Base-by-base conservation (phyloP, 2,888 invertebrate genomes). In the Ethmia dodecea region DNA sequence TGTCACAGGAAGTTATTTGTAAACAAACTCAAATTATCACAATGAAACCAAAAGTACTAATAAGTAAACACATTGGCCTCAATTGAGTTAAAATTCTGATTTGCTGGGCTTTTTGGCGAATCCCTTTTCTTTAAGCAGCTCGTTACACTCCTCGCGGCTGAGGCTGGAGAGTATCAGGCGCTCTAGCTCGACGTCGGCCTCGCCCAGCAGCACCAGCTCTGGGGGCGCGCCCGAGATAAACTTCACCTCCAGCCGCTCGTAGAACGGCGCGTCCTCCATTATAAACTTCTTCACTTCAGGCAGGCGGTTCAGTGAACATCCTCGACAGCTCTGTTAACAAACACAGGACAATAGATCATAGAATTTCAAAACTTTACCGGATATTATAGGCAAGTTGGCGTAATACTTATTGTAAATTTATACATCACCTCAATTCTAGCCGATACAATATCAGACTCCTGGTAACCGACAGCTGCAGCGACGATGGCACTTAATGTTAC, bases 151-250 rank as follows among this genome's bases (percentile, higher is more conserved):
- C 16, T 89, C 56, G 14, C 92, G 88, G 20, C 75, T 88, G 10
- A 91, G 74, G 15, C 74, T 64, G 1, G 88, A 87, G 24, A 94
- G 70, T 24, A 81, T 68, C 29, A 92, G 58, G 42, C 91, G 86
- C 60, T 93, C 91, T 5, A 93, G 62, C 65, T 91, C 91, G 53
- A 81, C 69, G 40, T 90, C 89, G 1, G 65, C 66, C 1, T 77
- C 67, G 39, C 89, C 87, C 6, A 90, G 79, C 35, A 92, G 62
- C 28, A 92, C 83, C 14, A 92, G 55, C 56, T 91, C 91, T 14
- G 92, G 92, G 3, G 79, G 68, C 6, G 91, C 91, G 13, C 92
- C 92, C 11, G 77, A 86, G 44, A 92, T 92, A 52, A 89, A 90
- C 52, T 89, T 89, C 49, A 92, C 92, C 45, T 89, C 89, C 20